Evolutionary conservation across 2,113 vertebrate genomes (phyloP).

Genomic region (Ammospiza nelsoni): DNA sequence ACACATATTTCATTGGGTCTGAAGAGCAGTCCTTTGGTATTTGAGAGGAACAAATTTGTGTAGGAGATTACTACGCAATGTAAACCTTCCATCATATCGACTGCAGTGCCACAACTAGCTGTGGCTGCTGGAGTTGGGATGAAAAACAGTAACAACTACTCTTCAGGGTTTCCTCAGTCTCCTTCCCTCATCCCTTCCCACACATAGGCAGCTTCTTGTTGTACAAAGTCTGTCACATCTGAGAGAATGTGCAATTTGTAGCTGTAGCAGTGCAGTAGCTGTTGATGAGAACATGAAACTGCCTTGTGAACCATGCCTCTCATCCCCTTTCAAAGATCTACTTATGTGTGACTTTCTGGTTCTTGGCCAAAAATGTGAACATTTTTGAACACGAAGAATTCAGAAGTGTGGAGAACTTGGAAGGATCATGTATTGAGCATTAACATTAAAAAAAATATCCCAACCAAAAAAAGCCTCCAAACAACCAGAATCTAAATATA

Average conservation of each 20-base stretch:
- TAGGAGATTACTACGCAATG: neutral
- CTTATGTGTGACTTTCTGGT: neutral
- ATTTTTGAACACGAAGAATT: neutral
- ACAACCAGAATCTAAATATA: neutral
- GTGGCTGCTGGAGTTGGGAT: neutral
- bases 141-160: neutral
- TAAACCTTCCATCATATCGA: neutral
- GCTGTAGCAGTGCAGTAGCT: neutral
- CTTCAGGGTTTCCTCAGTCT: neutral
- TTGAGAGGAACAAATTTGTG: neutral
- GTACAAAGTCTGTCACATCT: neutral
- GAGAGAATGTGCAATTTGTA: neutral
- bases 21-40: neutral
- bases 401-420: neutral
- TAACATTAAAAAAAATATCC: neutral
- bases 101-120: neutral
- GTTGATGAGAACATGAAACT: neutral
- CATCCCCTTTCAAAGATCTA: neutral
- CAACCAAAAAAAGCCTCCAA: neutral
- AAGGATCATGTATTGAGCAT: neutral
- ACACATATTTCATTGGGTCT: neutral
- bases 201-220: neutral
- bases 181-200: neutral
- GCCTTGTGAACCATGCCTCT: neutral
- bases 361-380: neutral